Percentiles rank a stretch among this genome's conserved stretches.
Conservation (phyloP, 2,888 invertebrate genomes). For the Leucozona laternaria region DNA sequence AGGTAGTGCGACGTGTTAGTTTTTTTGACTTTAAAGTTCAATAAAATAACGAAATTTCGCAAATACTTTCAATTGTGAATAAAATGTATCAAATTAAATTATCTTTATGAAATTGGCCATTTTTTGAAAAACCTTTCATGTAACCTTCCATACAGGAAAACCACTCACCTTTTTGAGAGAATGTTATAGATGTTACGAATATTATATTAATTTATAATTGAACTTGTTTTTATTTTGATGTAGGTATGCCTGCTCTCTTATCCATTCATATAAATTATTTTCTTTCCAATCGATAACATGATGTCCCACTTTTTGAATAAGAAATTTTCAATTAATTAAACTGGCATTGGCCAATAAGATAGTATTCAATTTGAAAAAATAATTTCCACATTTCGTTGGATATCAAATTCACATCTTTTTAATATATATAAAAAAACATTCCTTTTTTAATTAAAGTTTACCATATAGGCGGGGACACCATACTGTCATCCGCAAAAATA, state of each 20-base stretch:
- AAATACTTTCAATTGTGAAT: neutral
- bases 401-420: neutral
- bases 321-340: neutral
- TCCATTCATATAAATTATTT: neutral
- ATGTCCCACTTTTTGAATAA: neutral
- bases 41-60: neutral
- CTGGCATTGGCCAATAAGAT: no score
- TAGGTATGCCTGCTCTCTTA: neutral
- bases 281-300: neutral
- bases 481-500: slow-evolving; percentile 1
- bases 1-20: no score
- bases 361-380: neutral
- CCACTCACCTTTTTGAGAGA: neutral
- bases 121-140: neutral
- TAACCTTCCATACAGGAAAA: neutral
- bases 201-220: neutral
- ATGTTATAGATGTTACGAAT: neutral
- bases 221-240: slow-evolving; percentile 6
- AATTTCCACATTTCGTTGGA: neutral
- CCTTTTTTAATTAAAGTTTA: neutral
- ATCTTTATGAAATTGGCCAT: neutral
- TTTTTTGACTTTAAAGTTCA: neutral
- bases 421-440: neutral
- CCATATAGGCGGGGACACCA: slow-evolving; percentile 7
- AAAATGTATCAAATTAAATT: neutral